Base-by-base conservation (phyloP, 2,113 vertebrate genomes). In the Nesogale talazaci region DNA sequence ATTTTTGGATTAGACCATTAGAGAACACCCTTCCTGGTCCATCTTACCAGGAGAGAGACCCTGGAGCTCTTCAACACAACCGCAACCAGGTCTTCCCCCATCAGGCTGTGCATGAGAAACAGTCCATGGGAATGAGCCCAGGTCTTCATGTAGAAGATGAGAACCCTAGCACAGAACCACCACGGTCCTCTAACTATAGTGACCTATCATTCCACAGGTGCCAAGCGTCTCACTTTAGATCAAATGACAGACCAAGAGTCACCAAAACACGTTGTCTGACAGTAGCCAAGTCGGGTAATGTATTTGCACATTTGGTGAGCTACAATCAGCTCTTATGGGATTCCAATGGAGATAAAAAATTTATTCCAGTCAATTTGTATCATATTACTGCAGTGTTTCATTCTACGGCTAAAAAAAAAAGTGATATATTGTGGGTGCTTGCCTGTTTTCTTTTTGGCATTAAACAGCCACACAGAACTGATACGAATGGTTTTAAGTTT, bases 401-500 rank as follows among this genome's bases (percentile, higher is more conserved):
- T 78, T 90, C 14, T 38, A 86, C 20, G 42, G 14, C 20, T 27
- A 75, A 74, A 79, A 38, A 67, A 34, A 40, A 69, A 82, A 59
- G 16, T 70, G 74, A 76, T 38, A 92, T 40, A 76, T 4, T 63
- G 76, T 89, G 7, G 75, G 36, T 87, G 63, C 61, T 91, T 80
- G 38, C 67, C 34, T 90, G n/a, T 40, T 95, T 92, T 91, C 89
- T 40, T 95, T 92, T 91, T 90, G 92, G 81, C 89, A 94, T 27
- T 85, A 20, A 90, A 89, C 75, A 95, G 40, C 56, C 80, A 74
- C 7, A 80, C 90, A 87, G 52, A 96, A 95, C 89, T 92, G 95
- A 97, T 20, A 61, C 59, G 19, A 19, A 94, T 46, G 91, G 96
- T 95, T 97, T 97, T 95, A 95, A 94, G 75, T 95, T 83, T 95